Percentiles rank a stretch among this genome's conserved stretches.
Conservation (phyloP, 2,888 invertebrate genomes). For the Leucophora obtusa region DNA sequence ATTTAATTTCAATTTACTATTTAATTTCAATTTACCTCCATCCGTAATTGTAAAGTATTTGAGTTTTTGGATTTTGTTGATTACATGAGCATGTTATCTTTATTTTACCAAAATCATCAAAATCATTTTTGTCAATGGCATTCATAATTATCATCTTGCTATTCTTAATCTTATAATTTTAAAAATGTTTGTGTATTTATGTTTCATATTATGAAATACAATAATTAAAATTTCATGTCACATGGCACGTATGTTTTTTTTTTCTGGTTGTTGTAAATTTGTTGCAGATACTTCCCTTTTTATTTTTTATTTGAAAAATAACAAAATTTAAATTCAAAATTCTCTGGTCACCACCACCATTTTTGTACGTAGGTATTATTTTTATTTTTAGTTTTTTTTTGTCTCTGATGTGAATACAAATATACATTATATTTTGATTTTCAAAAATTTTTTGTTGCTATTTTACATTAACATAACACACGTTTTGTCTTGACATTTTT, state of each 20-base stretch:
- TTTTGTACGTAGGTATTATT: background rate
- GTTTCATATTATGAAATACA: constrained; percentile 38
- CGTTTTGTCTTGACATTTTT: background rate
- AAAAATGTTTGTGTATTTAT: constrained; percentile 11
- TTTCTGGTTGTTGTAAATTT: background rate
- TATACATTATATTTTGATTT: background rate
- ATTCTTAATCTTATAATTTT: constrained; percentile 19
- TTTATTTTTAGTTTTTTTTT: background rate
- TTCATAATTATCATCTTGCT: background rate
- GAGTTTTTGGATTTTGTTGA: too few species aligned
- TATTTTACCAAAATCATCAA: background rate
- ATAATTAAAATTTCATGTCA: constrained; percentile 41
- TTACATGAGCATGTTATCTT: background rate
- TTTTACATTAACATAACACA: background rate
- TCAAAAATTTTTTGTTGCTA: background rate
- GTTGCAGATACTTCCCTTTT: background rate
- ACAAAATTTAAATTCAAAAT: constrained; percentile 5
- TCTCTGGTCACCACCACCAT: background rate
- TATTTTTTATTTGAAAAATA: too few species aligned
- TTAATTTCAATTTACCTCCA: too few species aligned
- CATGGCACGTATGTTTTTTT: constrained; percentile 17
- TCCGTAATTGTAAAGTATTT: too few species aligned
- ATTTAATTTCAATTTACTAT: too few species aligned
- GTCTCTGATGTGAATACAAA: constrained; percentile 5
- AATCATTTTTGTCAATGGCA: constrained; percentile 4